phyloP scores from a whole-genome alignment of 2,797 vertebrate genomes.

The Enteromius trimaculatus region DNA sequence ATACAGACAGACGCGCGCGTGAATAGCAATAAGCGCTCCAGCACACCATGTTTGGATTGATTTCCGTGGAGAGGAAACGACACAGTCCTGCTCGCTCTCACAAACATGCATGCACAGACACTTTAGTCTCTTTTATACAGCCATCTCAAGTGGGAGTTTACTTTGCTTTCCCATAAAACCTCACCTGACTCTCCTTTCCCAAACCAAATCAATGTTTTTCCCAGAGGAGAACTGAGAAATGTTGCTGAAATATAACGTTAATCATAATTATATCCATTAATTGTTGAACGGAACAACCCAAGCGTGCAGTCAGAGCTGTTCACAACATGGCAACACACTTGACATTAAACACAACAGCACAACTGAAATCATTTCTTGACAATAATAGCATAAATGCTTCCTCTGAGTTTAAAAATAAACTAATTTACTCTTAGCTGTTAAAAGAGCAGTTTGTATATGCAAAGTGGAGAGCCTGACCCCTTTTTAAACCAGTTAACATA shows the following conservation, averaged over 20 bases:
- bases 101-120: not conserved
- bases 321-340: not conserved
- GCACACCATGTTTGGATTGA: constrained; percentile 24
- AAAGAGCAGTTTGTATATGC: not conserved
- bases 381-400: not conserved
- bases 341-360: not conserved
- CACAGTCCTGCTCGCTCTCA: not conserved
- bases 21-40: constrained; percentile 53
- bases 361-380: not conserved
- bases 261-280: constrained; percentile 29
- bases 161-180: not conserved
- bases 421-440: not conserved
- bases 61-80: constrained; percentile 4
- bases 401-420: not conserved
- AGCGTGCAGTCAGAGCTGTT: not conserved
- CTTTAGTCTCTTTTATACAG: constrained; percentile 11
- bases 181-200: not conserved
- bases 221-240: not conserved
- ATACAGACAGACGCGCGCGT: constrained; percentile 27
- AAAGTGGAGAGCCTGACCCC: not conserved
- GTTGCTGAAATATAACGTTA: not conserved
- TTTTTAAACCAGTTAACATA: not conserved
- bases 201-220: not conserved
- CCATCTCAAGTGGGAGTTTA: not conserved
- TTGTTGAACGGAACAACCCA: constrained; percentile 2